Percentiles rank a stretch among this genome's conserved stretches.
These are phyloP conservation scores for Alsophila aescularia DNA, from an alignment of 2,888 invertebrate species.

Conservation along the genomic window DNA sequence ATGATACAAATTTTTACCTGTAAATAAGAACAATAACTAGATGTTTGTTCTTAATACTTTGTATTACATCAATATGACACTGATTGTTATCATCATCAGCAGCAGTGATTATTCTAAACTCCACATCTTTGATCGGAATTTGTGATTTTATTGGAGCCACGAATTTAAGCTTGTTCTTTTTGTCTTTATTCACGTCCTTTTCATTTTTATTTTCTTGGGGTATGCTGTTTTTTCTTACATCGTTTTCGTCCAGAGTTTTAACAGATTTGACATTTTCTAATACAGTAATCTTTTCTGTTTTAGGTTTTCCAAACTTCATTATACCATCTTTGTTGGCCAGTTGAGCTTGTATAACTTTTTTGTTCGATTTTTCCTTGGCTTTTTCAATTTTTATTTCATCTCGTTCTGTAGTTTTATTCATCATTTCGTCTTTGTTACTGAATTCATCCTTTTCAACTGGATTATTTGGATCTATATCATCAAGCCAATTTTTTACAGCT, in stretches of 20 bases:
- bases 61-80: not conserved
- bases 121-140: constrained; percentile 57
- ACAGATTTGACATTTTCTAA: constrained; percentile 13
- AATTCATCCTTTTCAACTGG: constrained; percentile 30
- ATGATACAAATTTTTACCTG: constrained; percentile 39
- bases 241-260: constrained; percentile 2
- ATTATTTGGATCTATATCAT: constrained; percentile 45
- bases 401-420: not conserved
- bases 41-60: constrained; percentile 29
- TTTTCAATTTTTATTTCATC: constrained; percentile 18
- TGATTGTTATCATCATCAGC: constrained; percentile 44
- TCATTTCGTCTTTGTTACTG: not conserved
- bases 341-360: constrained; percentile 63
- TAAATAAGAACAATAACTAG: constrained; percentile 52
- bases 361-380: constrained; percentile 32
- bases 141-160: constrained; percentile 65
- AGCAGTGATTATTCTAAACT: constrained; percentile 46
- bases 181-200: constrained; percentile 42
- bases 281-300: constrained; percentile 23
- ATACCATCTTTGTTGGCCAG: constrained; percentile 68
- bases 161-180: constrained; percentile 59
- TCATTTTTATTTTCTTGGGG: not conserved
- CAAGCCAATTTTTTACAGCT: constrained; percentile 66
- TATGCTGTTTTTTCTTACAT: constrained; percentile 11
- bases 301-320: constrained; percentile 70